Conservation (phyloP, 2,888 invertebrate genomes). For the Oligia latruncula region DNA sequence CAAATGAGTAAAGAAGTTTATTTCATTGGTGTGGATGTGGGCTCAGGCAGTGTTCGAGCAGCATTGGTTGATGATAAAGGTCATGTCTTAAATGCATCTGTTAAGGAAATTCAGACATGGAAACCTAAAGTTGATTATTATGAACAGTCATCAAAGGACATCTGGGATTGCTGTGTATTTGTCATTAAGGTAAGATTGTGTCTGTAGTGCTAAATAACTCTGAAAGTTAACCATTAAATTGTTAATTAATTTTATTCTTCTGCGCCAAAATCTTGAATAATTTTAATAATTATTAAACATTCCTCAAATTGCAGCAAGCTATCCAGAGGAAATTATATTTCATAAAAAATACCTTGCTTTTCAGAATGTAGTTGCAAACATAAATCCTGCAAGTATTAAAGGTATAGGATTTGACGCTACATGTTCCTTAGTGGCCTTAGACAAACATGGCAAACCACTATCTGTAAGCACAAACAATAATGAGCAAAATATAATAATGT, state of each 20-base stretch:
- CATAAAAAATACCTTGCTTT: slow-evolving; percentile 50
- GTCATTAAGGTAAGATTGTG: slow-evolving; percentile 93
- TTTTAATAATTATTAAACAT: neutral
- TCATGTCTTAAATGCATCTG: slow-evolving; percentile 91
- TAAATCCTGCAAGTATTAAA: slow-evolving; percentile 91
- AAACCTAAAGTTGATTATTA: slow-evolving; percentile 94
- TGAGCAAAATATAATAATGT: slow-evolving; percentile 96
- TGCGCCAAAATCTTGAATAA: too few relatives aligned
- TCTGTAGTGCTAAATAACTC: neutral
- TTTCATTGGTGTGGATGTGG: slow-evolving; percentile 97
- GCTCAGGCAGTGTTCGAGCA: slow-evolving; percentile 97
- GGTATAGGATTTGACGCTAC: slow-evolving; percentile 99
- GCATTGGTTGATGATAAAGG: slow-evolving; percentile 94
- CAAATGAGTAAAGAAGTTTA: slow-evolving; percentile 80
- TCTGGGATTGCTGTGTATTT: slow-evolving; percentile 94
- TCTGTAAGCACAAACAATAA: slow-evolving; percentile 92
- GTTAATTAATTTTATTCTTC: neutral
- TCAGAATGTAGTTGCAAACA: slow-evolving; percentile 91
- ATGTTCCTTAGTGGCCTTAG: slow-evolving; percentile 96
- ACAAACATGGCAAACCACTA: slow-evolving; percentile 92
- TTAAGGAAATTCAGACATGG: slow-evolving; percentile 93
- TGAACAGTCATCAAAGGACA: slow-evolving; percentile 97
- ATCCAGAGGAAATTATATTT: neutral
- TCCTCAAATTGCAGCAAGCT: neutral
- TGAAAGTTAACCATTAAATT: neutral